phyloP scores from a whole-genome alignment of 2,113 vertebrate species.

The Notechis scutatus region DNA sequence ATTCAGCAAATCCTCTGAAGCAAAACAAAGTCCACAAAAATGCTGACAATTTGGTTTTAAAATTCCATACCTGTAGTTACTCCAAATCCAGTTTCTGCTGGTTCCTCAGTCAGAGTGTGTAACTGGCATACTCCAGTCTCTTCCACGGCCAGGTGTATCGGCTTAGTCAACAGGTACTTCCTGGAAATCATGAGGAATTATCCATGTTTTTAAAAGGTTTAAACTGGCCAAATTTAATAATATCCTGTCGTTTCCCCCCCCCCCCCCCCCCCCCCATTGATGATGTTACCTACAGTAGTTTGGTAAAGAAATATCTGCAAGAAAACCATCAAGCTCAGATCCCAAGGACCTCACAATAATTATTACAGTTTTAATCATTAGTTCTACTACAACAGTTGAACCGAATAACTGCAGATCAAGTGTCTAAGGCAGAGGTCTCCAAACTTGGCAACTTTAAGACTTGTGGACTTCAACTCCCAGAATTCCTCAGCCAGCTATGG shows the following conservation, averaged over 20 bases:
- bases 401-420: too few species aligned
- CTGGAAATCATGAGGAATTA: constrained; percentile 63
- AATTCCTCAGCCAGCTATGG: too few species aligned
- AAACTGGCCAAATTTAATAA: neutral
- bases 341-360: too few species aligned
- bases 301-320: too few species aligned
- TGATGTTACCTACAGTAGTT: too few species aligned
- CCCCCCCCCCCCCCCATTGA: rapidly evolving
- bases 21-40: neutral
- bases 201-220: neutral
- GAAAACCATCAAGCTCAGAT: too few species aligned
- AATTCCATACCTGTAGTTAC: constrained; percentile 73
- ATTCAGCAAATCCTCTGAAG: neutral
- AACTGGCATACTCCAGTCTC: constrained; percentile 84
- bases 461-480: too few species aligned
- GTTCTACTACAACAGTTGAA: too few species aligned
- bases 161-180: constrained; percentile 92
- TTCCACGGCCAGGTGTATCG: constrained; percentile 75
- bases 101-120: constrained; percentile 81
- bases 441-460: too few species aligned
- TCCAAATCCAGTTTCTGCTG: constrained; percentile 78
- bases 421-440: too few species aligned
- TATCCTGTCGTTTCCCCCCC: neutral
- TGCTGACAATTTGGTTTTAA: constrained; percentile 11
- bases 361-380: too few species aligned